Evolutionary conservation across 2,797 vertebrate species (phyloP), one percentile per base, ranked within the genome.

Genomic region (Scomberomorus guttatus): DNA sequence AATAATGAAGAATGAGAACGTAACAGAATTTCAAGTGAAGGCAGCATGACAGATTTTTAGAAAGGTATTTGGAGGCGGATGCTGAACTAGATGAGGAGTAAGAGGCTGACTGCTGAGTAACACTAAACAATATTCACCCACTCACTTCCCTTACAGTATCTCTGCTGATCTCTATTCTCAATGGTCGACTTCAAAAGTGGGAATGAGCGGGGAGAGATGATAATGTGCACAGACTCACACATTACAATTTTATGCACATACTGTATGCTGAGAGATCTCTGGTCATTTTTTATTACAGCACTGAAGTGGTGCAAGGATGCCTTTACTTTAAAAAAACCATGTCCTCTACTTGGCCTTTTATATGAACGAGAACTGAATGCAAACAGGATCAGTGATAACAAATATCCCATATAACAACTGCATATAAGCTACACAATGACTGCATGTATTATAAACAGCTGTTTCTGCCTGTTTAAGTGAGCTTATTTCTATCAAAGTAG

Each of bases 151-250:
- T 58, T 37, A 10, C 75, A 50, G 58, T 20, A 37, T 71, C 64
- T 79, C 72, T 29, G 70, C 58, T 67, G n/a, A 72, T 54, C n/a
- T 69, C 51, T 69, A 69, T 58, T 75, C 72, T 81, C 75, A 48
- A 24, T 37, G 58, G 64, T 44, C 50, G 56, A 75, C 78, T 76
- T 84, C 68, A 79, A 77, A 81, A 82, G 72, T 29, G 59, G 63
- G 72, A 72, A 70, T 24, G 51, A 52, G 73, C 39, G 13, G 12
- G 27, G 56, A 52, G 32, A 69, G 71, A 44, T 64, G 60, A 48
- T 59, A 25, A 73, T 63, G 39, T 73, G 64, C 44, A 24, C 32
- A 51, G 77, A 64, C 59, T 34, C 48, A 50, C 8, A 1, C 20
- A 77, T 74, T 70, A 25, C 51, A 39, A 66, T 64, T 75, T 68